phyloP scores from a whole-genome alignment of 2,797 vertebrate genomes.

The Oophaga sylvatica region DNA sequence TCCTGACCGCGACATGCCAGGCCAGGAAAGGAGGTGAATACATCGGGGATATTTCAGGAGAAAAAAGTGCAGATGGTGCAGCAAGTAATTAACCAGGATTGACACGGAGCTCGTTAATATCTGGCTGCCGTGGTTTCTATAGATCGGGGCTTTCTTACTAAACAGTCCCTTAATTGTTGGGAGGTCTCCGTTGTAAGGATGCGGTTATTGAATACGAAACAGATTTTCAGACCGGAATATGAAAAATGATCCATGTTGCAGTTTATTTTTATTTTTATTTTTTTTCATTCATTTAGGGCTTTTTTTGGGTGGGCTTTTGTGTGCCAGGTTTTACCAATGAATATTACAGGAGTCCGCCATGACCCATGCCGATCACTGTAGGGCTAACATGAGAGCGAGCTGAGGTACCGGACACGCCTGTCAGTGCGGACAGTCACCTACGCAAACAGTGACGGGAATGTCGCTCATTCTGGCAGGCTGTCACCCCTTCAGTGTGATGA shows the following conservation, averaged over 20 bases:
- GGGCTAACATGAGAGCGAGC: too few species aligned
- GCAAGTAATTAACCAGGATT: not conserved
- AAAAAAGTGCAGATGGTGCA: not conserved
- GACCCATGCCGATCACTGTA: too few species aligned
- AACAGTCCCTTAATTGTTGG: not conserved
- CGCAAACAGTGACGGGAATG: too few species aligned
- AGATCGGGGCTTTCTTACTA: not conserved
- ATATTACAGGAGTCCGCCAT: too few species aligned
- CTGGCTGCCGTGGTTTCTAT: not conserved
- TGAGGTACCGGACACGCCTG: too few species aligned
- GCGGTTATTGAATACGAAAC: not conserved
- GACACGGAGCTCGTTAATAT: not conserved
- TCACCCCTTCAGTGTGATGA: too few species aligned
- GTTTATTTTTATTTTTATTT: not conserved
- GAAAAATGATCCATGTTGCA: not conserved
- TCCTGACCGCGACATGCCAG: constrained; percentile 27
- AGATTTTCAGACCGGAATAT: not conserved
- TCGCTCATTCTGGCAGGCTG: too few species aligned
- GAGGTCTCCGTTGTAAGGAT: not conserved
- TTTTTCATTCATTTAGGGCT: not conserved
- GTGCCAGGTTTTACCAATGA: too few species aligned
- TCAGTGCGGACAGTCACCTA: too few species aligned
- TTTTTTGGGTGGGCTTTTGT: too few species aligned
- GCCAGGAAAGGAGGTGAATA: not conserved
- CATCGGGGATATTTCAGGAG: constrained; percentile 14